A percentile compares a stretch with the other conserved stretches of the same genome.
Conservation (phyloP, 2,113 vertebrate genomes). For the Nematolebias whitei region DNA sequence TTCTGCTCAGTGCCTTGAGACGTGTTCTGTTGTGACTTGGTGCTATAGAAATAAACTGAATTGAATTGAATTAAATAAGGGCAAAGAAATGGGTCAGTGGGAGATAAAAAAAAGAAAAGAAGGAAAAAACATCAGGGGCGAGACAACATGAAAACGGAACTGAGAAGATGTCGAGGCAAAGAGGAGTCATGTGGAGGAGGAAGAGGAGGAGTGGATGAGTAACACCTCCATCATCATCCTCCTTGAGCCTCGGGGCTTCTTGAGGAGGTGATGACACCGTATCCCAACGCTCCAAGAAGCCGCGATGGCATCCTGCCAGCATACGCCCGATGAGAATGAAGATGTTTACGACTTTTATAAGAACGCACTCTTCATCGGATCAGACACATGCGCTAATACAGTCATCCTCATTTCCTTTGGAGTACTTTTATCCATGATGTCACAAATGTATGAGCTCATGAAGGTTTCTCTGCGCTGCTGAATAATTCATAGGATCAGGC, state of each 20-base stretch:
- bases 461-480: slow-evolving; percentile 6
- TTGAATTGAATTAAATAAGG: too few relatives aligned
- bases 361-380: slow-evolving; percentile 28
- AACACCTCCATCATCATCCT: not conserved
- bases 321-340: slow-evolving; percentile 26
- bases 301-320: slow-evolving; percentile 9
- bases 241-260: slow-evolving; percentile 23
- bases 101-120: not conserved
- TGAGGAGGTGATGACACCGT: slow-evolving; percentile 57
- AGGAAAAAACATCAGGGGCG: not conserved
- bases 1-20: too few relatives aligned
- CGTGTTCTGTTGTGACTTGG: too few relatives aligned
- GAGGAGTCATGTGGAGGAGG: not conserved
- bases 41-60: too few relatives aligned
- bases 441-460: slow-evolving; percentile 23
- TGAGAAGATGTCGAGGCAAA: not conserved
- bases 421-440: not conserved
- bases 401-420: not conserved
- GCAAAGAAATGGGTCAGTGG: not conserved
- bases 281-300: slow-evolving; percentile 15
- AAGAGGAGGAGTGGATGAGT: not conserved
- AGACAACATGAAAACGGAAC: not conserved
- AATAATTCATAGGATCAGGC: too few relatives aligned
- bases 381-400: not conserved
- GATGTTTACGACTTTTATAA: slow-evolving; percentile 8